Evolutionary conservation across 1,140 invertebrate species (phyloP).

Genomic region (Plutomurus gul): DNA sequence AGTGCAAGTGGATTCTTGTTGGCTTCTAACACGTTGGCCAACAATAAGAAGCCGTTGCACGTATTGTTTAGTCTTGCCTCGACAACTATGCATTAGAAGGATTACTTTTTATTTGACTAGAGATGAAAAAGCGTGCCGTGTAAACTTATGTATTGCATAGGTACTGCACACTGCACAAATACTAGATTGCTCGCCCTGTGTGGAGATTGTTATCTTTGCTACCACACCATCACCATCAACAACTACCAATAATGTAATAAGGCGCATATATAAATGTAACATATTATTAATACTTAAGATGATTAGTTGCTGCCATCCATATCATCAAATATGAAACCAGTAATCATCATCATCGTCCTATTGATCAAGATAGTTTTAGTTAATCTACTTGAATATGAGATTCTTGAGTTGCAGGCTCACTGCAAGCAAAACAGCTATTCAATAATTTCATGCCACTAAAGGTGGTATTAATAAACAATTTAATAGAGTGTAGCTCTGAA

Average conservation of each 20-base stretch:
- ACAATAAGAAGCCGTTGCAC: neutral
- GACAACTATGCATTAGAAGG: too few species aligned
- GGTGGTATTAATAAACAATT: too few species aligned
- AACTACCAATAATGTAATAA: too few species aligned
- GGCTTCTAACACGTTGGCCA: neutral
- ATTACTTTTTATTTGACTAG: neutral
- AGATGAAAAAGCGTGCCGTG: neutral
- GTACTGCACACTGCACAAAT: too few species aligned
- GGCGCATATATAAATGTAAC: constrained; percentile 2
- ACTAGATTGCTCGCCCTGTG: too few species aligned
- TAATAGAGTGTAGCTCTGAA: too few species aligned
- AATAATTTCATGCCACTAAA: too few species aligned
- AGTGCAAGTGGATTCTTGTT: neutral
- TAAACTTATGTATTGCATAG: neutral
- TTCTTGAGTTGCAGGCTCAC: neutral
- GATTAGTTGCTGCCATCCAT: constrained; percentile 13
- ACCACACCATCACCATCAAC: too few species aligned
- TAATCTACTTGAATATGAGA: neutral
- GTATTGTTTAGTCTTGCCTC: neutral
- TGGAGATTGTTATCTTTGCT: too few species aligned
- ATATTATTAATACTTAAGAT: constrained; percentile 27
- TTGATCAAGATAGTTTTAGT: neutral
- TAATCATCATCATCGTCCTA: constrained; percentile 10
- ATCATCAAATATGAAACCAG: neutral
- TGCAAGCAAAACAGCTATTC: too few species aligned